phyloP scores from a whole-genome alignment of 2,113 vertebrate species.

The Periophthalmus modestus region DNA sequence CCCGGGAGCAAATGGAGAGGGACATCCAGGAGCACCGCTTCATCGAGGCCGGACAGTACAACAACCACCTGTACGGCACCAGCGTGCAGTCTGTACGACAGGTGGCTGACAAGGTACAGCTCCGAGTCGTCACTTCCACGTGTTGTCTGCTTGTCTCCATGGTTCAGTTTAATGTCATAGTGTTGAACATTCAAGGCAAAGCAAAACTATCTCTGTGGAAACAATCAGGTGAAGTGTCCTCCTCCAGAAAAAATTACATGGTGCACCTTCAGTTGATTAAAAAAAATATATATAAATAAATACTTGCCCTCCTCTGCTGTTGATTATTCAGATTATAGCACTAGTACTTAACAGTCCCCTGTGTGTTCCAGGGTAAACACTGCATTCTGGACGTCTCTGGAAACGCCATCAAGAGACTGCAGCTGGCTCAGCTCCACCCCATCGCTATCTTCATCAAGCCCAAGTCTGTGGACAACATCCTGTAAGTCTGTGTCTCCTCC shows the following conservation, averaged over 20 bases:
- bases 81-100: constrained; percentile 96
- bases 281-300: too few species aligned
- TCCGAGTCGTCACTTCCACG: too few species aligned
- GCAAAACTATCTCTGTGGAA: too few species aligned
- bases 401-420: constrained; percentile 97
- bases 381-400: constrained; percentile 98
- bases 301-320: too few species aligned
- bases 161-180: too few species aligned
- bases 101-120: constrained; percentile 92
- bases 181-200: too few species aligned
- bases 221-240: too few species aligned
- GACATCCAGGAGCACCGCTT: constrained; percentile 98
- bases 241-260: too few species aligned
- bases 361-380: constrained; percentile 88
- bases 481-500: constrained; percentile 78
- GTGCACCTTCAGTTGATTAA: too few species aligned
- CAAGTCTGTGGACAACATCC: constrained; percentile 96
- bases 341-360: not conserved
- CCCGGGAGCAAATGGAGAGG: constrained; percentile 97
- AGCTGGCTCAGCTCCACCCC: constrained; percentile 92
- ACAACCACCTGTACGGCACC: constrained; percentile 96
- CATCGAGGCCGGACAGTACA: constrained; percentile 99
- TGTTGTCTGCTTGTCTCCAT: too few species aligned
- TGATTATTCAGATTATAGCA: too few species aligned
- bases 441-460: constrained; percentile 97